Percentiles rank a stretch among this genome's conserved stretches.
Evolutionary conservation across 2,888 invertebrate genomes (phyloP).

Genomic region (Pollenia griseotomentosa): DNA sequence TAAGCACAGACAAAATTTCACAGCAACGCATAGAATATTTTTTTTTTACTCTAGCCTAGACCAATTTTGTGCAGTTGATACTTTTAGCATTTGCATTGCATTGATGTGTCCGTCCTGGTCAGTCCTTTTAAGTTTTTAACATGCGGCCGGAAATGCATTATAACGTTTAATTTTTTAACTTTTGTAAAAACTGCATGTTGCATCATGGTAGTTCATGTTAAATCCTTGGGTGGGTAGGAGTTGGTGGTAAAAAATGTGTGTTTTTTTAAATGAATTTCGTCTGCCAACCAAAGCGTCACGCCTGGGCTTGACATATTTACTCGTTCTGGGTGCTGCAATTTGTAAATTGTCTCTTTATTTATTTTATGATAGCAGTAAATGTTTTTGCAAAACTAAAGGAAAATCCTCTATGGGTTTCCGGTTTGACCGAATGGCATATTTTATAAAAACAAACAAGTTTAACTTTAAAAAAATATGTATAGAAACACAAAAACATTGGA

Average conservation of each 20-base stretch:
- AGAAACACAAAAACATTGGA: background rate
- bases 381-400: conserved; percentile 62
- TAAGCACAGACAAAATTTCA: background rate
- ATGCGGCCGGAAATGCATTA: conserved; percentile 73
- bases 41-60: background rate
- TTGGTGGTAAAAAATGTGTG: background rate
- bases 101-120: conserved; percentile 24
- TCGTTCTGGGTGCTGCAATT: conserved; percentile 75
- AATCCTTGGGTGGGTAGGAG: background rate
- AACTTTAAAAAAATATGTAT: conserved; percentile 3
- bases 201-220: background rate
- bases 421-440: conserved; percentile 76
- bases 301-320: conserved; percentile 83
- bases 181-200: conserved; percentile 42
- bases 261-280: conserved; percentile 66
- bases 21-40: background rate
- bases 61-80: conserved; percentile 45
- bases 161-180: conserved; percentile 59
- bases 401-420: conserved; percentile 72
- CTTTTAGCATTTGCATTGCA: conserved; percentile 32
- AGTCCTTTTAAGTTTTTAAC: conserved; percentile 57
- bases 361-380: conserved; percentile 64
- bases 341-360: conserved; percentile 72
- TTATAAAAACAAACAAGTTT: conserved; percentile 51
- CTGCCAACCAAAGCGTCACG: conserved; percentile 74